Conservation (phyloP, 2,888 invertebrate genomes). For the Neelides folsomi region DNA sequence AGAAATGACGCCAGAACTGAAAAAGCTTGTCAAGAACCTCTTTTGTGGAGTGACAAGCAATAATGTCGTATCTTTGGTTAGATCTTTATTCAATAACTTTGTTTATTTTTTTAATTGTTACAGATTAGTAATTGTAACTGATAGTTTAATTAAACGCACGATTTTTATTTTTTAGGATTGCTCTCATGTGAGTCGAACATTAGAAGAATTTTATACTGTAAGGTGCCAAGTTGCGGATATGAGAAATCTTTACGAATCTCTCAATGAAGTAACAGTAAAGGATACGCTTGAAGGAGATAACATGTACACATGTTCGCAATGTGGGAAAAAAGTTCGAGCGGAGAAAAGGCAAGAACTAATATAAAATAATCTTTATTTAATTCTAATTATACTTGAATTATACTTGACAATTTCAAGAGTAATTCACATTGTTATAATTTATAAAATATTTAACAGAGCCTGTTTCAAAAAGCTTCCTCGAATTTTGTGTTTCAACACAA, state of each 20-base stretch:
- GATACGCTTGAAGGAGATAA: conserved; percentile 94
- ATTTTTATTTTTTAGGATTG: conserved; percentile 60
- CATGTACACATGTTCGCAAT: conserved; percentile 94
- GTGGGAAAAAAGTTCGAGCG: conserved; percentile 85
- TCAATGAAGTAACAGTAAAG: conserved; percentile 94
- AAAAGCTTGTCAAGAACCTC: conserved; percentile 72
- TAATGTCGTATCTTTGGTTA: conserved; percentile 80
- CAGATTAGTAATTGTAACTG: no score
- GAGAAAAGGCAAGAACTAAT: conserved; percentile 58
- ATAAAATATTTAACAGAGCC: no score
- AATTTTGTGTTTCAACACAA: conserved; percentile 88
- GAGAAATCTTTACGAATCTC: conserved; percentile 84
- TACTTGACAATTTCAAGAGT: no score
- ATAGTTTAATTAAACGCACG: no score
- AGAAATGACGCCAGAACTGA: conserved; percentile 75
- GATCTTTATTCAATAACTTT: conserved; percentile 35
- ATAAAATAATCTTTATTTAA: neutral
- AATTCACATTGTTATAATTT: neutral
- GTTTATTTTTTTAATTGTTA: neutral
- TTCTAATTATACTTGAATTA: no score
- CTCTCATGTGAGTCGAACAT: conserved; percentile 81
- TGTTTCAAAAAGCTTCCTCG: conserved; percentile 88
- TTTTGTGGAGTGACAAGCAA: conserved; percentile 91
- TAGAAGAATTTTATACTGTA: conserved; percentile 93
- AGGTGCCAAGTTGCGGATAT: conserved; percentile 93